Conservation (phyloP, 2,797 vertebrate genomes). For the Sebastes vulpes region DNA sequence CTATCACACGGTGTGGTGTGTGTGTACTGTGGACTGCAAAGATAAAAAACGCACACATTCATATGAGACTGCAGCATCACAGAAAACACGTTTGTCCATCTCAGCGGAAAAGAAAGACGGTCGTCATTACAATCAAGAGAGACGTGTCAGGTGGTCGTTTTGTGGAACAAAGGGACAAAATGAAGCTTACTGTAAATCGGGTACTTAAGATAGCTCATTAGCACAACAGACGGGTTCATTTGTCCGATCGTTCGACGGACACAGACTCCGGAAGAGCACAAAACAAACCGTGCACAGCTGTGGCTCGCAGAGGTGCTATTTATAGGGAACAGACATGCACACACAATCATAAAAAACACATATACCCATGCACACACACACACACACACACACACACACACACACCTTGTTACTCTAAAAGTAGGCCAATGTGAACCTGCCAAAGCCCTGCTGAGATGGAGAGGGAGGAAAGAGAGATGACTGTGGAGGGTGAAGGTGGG, state of each 20-base stretch:
- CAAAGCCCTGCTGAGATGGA: slow-evolving; percentile 50
- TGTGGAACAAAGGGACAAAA: slow-evolving; percentile 2
- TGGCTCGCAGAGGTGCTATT: slow-evolving; percentile 43
- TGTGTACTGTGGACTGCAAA: not conserved
- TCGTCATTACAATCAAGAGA: slow-evolving; percentile 10
- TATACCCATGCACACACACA: not conserved
- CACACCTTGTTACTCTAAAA: slow-evolving; percentile 55
- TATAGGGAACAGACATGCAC: slow-evolving; percentile 30
- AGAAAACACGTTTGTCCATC: slow-evolving; percentile 16
- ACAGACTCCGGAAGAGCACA: slow-evolving; percentile 3
- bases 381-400: slow-evolving; percentile 35
- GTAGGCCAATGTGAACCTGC: slow-evolving; percentile 65
- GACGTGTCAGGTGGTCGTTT: slow-evolving; percentile 14
- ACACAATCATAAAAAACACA: slow-evolving; percentile 9
- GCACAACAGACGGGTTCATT: slow-evolving; percentile 13
- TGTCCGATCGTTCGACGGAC: slow-evolving; percentile 3
- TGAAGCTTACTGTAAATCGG: not conserved
- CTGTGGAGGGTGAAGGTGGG: slow-evolving; percentile 31
- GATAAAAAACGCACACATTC: slow-evolving; percentile 2
- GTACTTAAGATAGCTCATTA: slow-evolving; percentile 37
- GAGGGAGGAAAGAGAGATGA: slow-evolving; percentile 26
- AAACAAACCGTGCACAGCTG: slow-evolving; percentile 46
- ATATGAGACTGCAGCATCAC: not conserved
- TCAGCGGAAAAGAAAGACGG: slow-evolving; percentile 8
- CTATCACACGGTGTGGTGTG: slow-evolving; percentile 50